Base-by-base conservation (phyloP, 2,113 vertebrate genomes). In the Piprites chloris region DNA sequence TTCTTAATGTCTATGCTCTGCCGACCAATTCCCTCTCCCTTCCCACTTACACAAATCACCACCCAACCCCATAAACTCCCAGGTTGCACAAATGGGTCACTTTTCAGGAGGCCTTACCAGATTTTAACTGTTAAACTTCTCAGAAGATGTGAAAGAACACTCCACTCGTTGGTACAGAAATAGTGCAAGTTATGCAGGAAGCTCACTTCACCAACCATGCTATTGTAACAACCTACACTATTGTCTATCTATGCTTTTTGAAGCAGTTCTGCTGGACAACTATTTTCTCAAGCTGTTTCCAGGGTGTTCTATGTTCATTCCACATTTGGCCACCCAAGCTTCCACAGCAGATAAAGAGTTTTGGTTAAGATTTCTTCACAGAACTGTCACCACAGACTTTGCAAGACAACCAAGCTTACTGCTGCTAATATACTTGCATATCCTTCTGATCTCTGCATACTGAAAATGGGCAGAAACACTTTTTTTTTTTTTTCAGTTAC, bases 401-500 rank as follows among this genome's bases (percentile, higher is more conserved):
- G 30, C 2, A 9, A 2, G 5, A 85, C 79, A 87, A 59, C 2
- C 17, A 44, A 76, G 5, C 17, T 46, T 47, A 21, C 16, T 66
- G 37, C 20, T 74, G 41, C 23, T 50, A 81, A 55, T 6, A 17
- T 16, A 28, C 6, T 11, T 5, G 6, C 5, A 4, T 2, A 46
- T 3, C 2, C 6, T 47, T 47, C 35, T 42, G 5, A 16, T 42
- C 35, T 91, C 26, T 42, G 8, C 15, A 27, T 7, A 37, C 6
- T 27, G 39, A 42, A 69, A 77, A 23, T 0, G 0, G 4, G 7
- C 32, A 3, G 9, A 62, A 76, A 44, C 2, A 37, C 12, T 14
- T 2, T 4, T 50, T 39, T 41, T 22, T 39, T 26, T 5, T 35
- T 46, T 22, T 23, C 12, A 4, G 7, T 80, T 76, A 71, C 9